Evolutionary conservation across 2,888 invertebrate genomes (phyloP), one percentile per base, ranked within the genome.

Genomic region (Criorhina ranunculi): DNA sequence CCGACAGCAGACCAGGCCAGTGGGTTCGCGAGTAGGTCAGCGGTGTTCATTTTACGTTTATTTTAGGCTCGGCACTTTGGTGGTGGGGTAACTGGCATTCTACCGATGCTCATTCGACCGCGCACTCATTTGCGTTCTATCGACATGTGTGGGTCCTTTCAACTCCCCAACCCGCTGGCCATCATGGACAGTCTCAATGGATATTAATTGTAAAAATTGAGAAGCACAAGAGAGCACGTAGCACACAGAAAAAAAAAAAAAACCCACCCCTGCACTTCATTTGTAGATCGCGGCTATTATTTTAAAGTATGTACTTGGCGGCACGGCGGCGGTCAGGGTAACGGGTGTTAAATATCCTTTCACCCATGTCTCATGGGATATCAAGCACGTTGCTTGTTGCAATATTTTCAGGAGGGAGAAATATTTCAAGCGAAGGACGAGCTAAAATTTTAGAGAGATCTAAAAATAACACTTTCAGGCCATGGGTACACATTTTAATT

Each of bases 31-130:
- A 73, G 53, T 67, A 62, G 78, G 78, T 78, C 73, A 73, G 60
- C 42, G 66, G 73, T 67, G 73, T 64, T 75, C 73, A 78, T 64
- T 78, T 73, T 33, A 44, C 73, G 57, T 73, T 78, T 78, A 83
- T 78, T 83, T 78, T 64, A 37, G 73, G 51, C 11, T n/a, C 29
- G 19, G 11, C 6, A 7, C 31, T 15, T 19, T 49, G 11, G 17
- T 31, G 35, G 31, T 9, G 15, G 60, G 53, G 33, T 73, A 24
- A 59, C 51, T 53, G 42, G 53, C 60, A 49, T 77, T 31, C 53
- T 24, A 33, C 46, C 46, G 64, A 51, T 79, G 83, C 33, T 69
- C 49, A 83, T 62, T 83, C 51, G 73, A 78, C 78, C 78, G 49
- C 49, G 49, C 19, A 67, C 55, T 73, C 24, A 70, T 67, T 79